Evolutionary conservation across 2,113 vertebrate genomes (phyloP).

Genomic region (Odontesthes bonariensis): DNA sequence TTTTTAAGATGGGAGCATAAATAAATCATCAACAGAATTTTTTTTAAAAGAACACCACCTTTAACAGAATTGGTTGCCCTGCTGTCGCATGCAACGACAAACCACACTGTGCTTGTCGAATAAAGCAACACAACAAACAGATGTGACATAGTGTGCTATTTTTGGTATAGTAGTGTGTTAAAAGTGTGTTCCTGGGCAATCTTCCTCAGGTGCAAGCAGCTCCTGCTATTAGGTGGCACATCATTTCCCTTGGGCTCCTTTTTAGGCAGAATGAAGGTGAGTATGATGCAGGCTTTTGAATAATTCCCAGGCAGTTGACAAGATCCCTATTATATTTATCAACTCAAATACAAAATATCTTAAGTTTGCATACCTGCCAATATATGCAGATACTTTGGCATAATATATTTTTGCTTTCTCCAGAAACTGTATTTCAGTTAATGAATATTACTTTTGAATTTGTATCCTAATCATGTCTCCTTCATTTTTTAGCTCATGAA

Average conservation of each 20-base stretch:
- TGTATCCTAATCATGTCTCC: not conserved
- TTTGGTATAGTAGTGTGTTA: constrained; percentile 28
- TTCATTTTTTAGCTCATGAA: not conserved
- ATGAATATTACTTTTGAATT: not conserved
- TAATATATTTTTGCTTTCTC: not conserved
- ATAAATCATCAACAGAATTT: constrained; percentile 35
- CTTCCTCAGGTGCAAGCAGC: constrained; percentile 30
- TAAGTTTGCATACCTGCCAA: not conserved
- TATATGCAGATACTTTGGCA: not conserved
- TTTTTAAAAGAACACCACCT: not conserved
- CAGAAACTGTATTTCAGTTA: not conserved
- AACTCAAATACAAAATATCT: not conserved
- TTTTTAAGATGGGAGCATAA: constrained; percentile 49
- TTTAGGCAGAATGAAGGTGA: constrained; percentile 45
- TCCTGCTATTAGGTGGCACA: constrained; percentile 29
- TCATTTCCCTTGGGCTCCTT: constrained; percentile 35
- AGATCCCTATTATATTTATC: constrained; percentile 26
- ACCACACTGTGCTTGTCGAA: constrained; percentile 1
- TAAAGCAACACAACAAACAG: constrained; percentile 12
- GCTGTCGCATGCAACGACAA: constrained; percentile 5
- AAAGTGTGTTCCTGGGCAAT: constrained; percentile 40
- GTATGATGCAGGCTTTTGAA: constrained; percentile 47
- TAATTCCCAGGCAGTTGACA: constrained; percentile 23
- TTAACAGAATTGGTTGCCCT: not conserved
- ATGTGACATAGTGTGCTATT: constrained; percentile 50